Base-by-base conservation (phyloP, 92 coral and sea anemone genomes). In the Palythoa heliodiscus region DNA sequence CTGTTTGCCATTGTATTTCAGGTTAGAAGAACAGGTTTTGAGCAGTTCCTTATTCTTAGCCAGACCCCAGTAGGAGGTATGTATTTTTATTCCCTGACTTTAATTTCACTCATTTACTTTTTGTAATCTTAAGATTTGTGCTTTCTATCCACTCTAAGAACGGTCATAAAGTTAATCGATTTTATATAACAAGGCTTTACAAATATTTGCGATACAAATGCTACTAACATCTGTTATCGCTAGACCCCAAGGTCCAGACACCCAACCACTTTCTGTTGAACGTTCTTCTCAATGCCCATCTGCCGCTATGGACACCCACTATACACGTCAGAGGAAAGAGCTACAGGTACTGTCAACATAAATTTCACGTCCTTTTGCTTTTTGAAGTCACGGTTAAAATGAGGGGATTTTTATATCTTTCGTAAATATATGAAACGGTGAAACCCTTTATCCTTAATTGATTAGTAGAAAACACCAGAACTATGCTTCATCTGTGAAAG, bases 31-130 rank as follows among this genome's bases (percentile, higher is more conserved):
- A 94, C 95, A 43, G 98, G 93, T 38, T 90, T 94, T 74, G 98
- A 94, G 83, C 93, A 94, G 48, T 91, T 94, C 68, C 87, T 94
- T 11, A 88, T 94, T 77, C 87, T 94, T 16, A 94, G 98, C 70
- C 98, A 94, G 74, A 94, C 98, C 15, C 98, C 98, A 35, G 98
- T 94, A 38, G 98, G 98, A 85, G 98, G 98, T 94, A 87, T 29
- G 85, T 79, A 54, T 22, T 29, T 69, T 35, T 69, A 2, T 2
- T 29, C 12, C 71, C 17, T 11, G n/a, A 22, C n/a, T 67, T 3
- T 1, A 67, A 8, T 7, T 15, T 19, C 1, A 14, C 20, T 5
- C 6, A 11, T n/a, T n/a, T n/a, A n/a, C n/a, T n/a, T n/a, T n/a
- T n/a, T n/a, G n/a, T n/a, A n/a, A n/a, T n/a, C n/a, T n/a, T n/a